Evolutionary conservation across 2,888 invertebrate species (phyloP), one percentile per base, ranked within the genome.

Genomic region (Agrotis puta): DNA sequence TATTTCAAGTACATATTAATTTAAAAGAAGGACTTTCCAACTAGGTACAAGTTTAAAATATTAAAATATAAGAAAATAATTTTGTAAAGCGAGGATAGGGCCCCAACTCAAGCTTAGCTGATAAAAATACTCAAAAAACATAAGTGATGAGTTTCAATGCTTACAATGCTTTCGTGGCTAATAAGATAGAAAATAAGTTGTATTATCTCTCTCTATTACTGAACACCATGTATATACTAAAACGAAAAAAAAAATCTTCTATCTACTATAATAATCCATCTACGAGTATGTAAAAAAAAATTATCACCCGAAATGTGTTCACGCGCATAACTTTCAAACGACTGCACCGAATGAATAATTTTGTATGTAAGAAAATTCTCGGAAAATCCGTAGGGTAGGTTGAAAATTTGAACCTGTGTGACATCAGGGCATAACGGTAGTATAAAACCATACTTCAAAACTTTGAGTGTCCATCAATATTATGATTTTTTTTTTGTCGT

Each of bases 111-210:
- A 88, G 92, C 91, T 92, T 92, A 88, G 91, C 90, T 90, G 90
- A 90, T 85, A 85, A 83, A 86, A 93, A 94, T 95, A 94, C 94
- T 93, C 93, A 92, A 89, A 88, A 86, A 82, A 79, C 81, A 85
- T 83, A 88, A 90, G 92, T 92, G 92, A 93, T 91, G 91, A 89
- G 86, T 90, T 91, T 84, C 86, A 92, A 92, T 89, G 95, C 95
- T 95, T 94, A 90, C 84, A 82, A 89, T 91, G 95, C 95, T 95
- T 95, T 90, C 86, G 92, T 94, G 94, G 94, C 94, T 94, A 92
- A 88, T 92, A 93, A 94, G 87, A 75, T 93, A 94, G 91, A 62
- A 84, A 79, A 83, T 95, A 95, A 94, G 94, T 91, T 92, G 89
- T 94, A 92, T 79, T 85, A 83, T 89, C 91, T 92, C 91, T 92